Conservation (phyloP, 2,888 invertebrate species). For the Peribatodes rhomboidaria region DNA sequence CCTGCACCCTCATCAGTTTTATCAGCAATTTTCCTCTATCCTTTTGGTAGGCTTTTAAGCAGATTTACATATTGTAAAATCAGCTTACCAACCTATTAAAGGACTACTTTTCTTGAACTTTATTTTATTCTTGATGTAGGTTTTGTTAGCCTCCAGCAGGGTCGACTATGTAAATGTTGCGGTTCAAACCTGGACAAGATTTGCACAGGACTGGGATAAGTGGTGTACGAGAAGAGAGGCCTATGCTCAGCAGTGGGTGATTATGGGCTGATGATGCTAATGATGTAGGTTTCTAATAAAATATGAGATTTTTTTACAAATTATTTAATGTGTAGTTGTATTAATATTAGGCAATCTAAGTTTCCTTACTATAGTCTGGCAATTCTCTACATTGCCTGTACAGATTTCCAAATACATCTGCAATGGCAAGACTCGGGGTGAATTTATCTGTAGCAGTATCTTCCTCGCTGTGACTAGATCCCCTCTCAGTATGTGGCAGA, state of each 20-base stretch:
- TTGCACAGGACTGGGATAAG: background rate
- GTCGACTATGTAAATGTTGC: too few relatives aligned
- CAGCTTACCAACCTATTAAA: too few relatives aligned
- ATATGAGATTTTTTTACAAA: slow-evolving; percentile 22
- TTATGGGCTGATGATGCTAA: too few relatives aligned
- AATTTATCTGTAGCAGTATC: slow-evolving; percentile 81
- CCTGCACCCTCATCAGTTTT: too few relatives aligned
- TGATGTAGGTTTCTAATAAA: slow-evolving; percentile 3
- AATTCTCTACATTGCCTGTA: slow-evolving; percentile 83
- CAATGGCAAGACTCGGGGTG: slow-evolving; percentile 78
- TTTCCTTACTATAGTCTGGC: slow-evolving; percentile 78
- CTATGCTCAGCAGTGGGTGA: too few relatives aligned
- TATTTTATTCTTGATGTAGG: too few relatives aligned
- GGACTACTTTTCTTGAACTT: too few relatives aligned
- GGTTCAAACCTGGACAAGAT: too few relatives aligned
- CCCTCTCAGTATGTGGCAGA: slow-evolving; percentile 80
- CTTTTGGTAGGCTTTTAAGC: background rate
- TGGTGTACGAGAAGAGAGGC: too few relatives aligned
- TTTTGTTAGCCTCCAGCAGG: too few relatives aligned
- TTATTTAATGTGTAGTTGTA: slow-evolving; percentile 61
- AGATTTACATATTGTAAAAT: too few relatives aligned
- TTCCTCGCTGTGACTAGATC: slow-evolving; percentile 81
- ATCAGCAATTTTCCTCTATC: too few relatives aligned
- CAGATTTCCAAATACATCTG: slow-evolving; percentile 87
- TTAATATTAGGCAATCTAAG: slow-evolving; percentile 70